Conservation (phyloP, 2,113 vertebrate species). For the Oxygymnocypris stewartii region DNA sequence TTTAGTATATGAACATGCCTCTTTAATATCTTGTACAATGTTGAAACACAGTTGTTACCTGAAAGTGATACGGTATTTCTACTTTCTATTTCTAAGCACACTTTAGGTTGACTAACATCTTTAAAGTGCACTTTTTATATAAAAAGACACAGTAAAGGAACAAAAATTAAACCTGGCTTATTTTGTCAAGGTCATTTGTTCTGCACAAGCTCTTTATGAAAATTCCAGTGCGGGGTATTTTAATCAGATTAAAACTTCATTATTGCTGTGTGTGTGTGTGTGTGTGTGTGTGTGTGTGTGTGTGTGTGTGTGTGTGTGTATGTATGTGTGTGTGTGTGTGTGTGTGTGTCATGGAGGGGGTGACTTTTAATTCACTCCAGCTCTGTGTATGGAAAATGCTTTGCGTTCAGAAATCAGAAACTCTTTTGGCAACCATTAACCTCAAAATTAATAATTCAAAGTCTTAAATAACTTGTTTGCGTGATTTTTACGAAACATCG, state of each 20-base stretch:
- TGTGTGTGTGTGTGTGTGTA: background rate
- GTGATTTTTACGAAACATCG: background rate
- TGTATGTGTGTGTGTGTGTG: background rate
- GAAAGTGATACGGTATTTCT: background rate
- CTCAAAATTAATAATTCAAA: slow-evolving; percentile 44
- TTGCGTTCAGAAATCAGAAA: background rate
- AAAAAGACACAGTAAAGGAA: background rate
- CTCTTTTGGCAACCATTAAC: slow-evolving; percentile 43
- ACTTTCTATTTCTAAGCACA: too few relatives aligned
- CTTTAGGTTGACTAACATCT: background rate
- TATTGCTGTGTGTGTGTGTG: too few relatives aligned
- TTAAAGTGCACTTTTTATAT: background rate
- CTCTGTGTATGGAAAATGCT: slow-evolving; percentile 12
- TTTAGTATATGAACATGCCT: background rate
- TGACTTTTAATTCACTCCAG: background rate
- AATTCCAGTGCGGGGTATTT: slow-evolving; percentile 46
- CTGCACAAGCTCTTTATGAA: slow-evolving; percentile 48
- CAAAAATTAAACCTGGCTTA: background rate
- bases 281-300: background rate
- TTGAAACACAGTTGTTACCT: background rate
- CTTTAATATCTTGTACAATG: background rate
- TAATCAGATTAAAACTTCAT: slow-evolving; percentile 33
- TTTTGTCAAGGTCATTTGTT: slow-evolving; percentile 32
- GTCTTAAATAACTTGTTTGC: background rate
- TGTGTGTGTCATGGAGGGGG: background rate